Evolutionary conservation across 2,797 vertebrate species (phyloP), one percentile per base, ranked within the genome.

Genomic region (Urocyon cinereoargenteus): DNA sequence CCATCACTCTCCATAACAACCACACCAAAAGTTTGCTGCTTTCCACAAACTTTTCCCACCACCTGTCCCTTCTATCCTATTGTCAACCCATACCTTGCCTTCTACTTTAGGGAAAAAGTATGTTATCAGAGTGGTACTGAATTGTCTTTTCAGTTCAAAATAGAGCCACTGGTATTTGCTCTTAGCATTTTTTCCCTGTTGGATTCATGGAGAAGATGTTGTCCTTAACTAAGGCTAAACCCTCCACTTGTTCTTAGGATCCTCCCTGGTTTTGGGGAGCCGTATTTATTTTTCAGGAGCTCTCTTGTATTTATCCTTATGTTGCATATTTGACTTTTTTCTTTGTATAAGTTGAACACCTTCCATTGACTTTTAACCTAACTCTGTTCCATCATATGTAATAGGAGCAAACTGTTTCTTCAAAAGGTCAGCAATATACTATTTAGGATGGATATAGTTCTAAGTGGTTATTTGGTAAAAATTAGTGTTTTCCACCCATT

Each of bases 91-190:
- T 34, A 57, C 6, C 18, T 79, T 72, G 68, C 83, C 45, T 87
- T 93, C 36, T 91, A 64, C 51, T 95, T 81, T 51, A 91, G 34
- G 72, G 83, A n/a, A 66, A 73, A 55, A 62, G 15, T 51, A 75
- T 51, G 8, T 68, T 18, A 79, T 31, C 6, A 16, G 9, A 75
- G 53, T 86, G 40, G 45, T 82, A 82, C n/a, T 70, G 24, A 75
- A 49, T 86, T 26, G 53, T 75, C 51, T 82, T 93, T 95, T 19
- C 8, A 53, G 18, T 93, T 75, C 40, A 86, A 66, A 86, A 75
- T 77, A 49, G 21, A 83, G 34, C 68, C 51, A 82, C 11, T 90
- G 40, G 19, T 64, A 64, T 68, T 90, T 77, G 66, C 22, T 93
- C 49, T 91, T 83, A 75, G 40, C 24, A 4, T 15, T 28, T 79